Percentiles rank a stretch among this genome's conserved stretches.
phyloP scores from a whole-genome alignment of 2,797 vertebrate species.

The Avahi laniger region DNA sequence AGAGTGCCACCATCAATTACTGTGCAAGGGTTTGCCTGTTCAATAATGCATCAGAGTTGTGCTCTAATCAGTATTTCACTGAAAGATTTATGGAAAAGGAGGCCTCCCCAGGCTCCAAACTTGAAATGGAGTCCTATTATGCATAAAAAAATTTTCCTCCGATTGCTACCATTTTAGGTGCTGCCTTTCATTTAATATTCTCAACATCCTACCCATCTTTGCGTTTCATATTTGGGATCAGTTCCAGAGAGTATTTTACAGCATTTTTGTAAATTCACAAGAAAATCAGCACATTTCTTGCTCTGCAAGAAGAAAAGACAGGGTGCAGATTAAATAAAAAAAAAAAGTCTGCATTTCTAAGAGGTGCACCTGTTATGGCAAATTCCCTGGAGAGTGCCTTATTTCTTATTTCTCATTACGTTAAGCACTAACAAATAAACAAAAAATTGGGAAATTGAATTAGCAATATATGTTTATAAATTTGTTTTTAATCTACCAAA shows the following conservation, averaged over 20 bases:
- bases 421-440: constrained; percentile 28
- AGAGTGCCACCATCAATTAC: constrained; percentile 71
- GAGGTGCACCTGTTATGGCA: constrained; percentile 58
- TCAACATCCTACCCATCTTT: constrained; percentile 17
- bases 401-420: constrained; percentile 45
- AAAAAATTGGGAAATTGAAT: constrained; percentile 19
- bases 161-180: constrained; percentile 43
- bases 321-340: constrained; percentile 6
- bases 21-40: constrained; percentile 52
- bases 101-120: constrained; percentile 36
- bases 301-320: constrained; percentile 59
- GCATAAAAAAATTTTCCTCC: neutral
- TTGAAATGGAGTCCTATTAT: constrained; percentile 53
- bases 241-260: constrained; percentile 63
- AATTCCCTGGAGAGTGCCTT: neutral
- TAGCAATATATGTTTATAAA: neutral
- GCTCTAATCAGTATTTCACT: constrained; percentile 49
- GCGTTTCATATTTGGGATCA: constrained; percentile 65
- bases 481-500: neutral
- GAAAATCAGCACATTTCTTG: constrained; percentile 56
- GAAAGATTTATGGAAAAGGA: constrained; percentile 70
- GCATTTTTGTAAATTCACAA: constrained; percentile 62
- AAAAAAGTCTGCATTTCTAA: constrained; percentile 46
- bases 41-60: constrained; percentile 63
- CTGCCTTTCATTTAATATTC: constrained; percentile 48